These are phyloP conservation scores for Brachynemurus nebulosus DNA, from an alignment of 2,888 invertebrate species.

Conservation along the genomic window DNA sequence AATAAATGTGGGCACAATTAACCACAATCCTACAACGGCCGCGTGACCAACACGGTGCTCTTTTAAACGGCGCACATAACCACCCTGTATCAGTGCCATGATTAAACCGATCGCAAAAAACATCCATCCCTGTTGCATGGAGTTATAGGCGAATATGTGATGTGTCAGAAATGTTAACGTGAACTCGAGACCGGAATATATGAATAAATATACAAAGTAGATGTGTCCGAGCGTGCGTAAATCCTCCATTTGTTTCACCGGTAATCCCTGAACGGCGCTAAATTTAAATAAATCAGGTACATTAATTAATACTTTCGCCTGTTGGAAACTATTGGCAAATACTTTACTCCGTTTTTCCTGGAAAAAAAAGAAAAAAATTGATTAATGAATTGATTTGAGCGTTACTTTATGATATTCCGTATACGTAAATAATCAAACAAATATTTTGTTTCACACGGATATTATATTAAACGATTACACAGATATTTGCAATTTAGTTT, in stretches of 20 bases:
- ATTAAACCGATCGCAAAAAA: conserved; percentile 84
- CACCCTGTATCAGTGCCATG: conserved; percentile 86
- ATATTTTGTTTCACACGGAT: too few relatives aligned
- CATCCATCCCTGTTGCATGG: conserved; percentile 97
- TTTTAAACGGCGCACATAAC: conserved; percentile 69
- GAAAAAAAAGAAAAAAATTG: conserved; percentile 24
- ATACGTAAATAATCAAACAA: conserved; percentile 7
- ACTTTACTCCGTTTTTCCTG: conserved; percentile 56
- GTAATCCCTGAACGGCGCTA: conserved; percentile 50
- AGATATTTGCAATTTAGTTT: too few relatives aligned
- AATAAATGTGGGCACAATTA: conserved; percentile 78
- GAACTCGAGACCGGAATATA: conserved; percentile 94
- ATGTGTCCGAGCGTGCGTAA: conserved; percentile 56
- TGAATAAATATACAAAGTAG: conserved; percentile 83
- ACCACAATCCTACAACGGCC: conserved; percentile 60
- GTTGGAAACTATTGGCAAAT: conserved; percentile 39
- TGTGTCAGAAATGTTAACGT: conserved; percentile 94
- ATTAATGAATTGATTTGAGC: neutral
- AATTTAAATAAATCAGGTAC: conserved; percentile 41
- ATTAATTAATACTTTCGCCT: conserved; percentile 26
- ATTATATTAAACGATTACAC: too few relatives aligned
- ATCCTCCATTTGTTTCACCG: conserved; percentile 44
- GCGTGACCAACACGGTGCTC: conserved; percentile 54
- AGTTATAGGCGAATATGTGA: conserved; percentile 76
- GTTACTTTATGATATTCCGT: conserved; percentile 5